A percentile compares a stretch with the other conserved stretches of the same genome.
phyloP scores from a whole-genome alignment of 2,797 vertebrate genomes.

The Lagorchestes hirsutus region DNA sequence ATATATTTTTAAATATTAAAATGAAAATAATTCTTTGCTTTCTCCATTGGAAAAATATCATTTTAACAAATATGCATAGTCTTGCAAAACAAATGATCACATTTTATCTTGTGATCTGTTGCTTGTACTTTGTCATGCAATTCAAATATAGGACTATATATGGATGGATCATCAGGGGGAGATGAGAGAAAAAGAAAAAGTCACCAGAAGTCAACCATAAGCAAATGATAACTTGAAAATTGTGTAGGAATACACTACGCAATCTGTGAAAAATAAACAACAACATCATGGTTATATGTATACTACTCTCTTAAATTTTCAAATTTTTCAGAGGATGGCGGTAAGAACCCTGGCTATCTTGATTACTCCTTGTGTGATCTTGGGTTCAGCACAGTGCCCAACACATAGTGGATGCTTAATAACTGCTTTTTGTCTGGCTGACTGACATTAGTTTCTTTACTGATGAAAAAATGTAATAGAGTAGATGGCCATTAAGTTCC shows the following conservation, averaged over 20 bases:
- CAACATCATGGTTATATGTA: not conserved
- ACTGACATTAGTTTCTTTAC: not conserved
- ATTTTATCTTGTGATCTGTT: not conserved
- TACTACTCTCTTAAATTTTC: not conserved
- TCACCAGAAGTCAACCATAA: not conserved
- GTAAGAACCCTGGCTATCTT: not conserved
- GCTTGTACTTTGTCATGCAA: not conserved
- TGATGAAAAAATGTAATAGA: not conserved
- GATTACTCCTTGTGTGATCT: not conserved
- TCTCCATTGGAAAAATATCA: not conserved
- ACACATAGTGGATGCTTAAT: not conserved
- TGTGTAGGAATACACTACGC: not conserved
- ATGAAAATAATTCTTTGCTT: not conserved
- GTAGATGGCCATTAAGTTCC: not conserved
- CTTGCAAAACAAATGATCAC: not conserved
- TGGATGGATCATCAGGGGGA: not conserved
- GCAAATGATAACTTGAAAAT: conserved; percentile 6
- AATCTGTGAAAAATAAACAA: not conserved
- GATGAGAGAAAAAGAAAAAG: not conserved
- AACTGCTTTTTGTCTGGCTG: not conserved
- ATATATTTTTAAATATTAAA: not conserved
- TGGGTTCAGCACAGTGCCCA: not conserved
- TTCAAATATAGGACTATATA: not conserved
- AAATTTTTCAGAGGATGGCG: not conserved
- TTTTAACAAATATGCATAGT: not conserved